phyloP scores from a whole-genome alignment of 2,888 invertebrate species.

The Rhagium mordax region DNA sequence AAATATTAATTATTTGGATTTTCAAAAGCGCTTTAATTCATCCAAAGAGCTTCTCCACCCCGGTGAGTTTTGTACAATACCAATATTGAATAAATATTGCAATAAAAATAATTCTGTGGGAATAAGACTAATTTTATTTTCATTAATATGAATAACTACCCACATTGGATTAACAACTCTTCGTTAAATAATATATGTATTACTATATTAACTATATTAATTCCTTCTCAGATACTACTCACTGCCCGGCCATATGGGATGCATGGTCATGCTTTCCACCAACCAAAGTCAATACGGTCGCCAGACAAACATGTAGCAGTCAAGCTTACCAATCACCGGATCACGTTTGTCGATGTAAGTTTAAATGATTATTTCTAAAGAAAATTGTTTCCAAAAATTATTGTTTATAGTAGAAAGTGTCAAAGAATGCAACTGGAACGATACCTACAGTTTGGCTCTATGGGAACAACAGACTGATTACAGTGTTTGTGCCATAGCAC shows the following conservation, averaged over 20 bases:
- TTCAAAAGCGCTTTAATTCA: too few species aligned
- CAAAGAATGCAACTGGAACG: slow-evolving; percentile 73
- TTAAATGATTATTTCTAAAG: slow-evolving; percentile 67
- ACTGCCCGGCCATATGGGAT: slow-evolving; percentile 76
- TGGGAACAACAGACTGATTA: slow-evolving; percentile 77
- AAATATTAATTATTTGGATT: too few species aligned
- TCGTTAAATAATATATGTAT: too few species aligned
- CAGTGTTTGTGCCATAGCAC: slow-evolving; percentile 73
- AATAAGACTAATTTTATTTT: too few species aligned
- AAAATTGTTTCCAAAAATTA: slow-evolving; percentile 70
- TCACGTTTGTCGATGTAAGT: slow-evolving; percentile 73
- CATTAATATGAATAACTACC: too few species aligned
- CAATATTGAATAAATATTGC: too few species aligned
- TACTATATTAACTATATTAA: too few species aligned
- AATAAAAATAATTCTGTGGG: too few species aligned
- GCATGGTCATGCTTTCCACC: slow-evolving; percentile 77
- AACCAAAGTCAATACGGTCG: slow-evolving; percentile 68
- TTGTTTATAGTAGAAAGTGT: slow-evolving; percentile 72
- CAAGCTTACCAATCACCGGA: slow-evolving; percentile 75
- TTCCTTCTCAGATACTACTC: slow-evolving; percentile 55
- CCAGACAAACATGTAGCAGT: slow-evolving; percentile 73
- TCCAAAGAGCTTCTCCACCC: too few species aligned
- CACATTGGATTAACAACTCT: too few species aligned
- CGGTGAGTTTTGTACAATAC: too few species aligned
- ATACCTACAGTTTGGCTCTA: slow-evolving; percentile 56